Evolutionary conservation across 2,113 vertebrate genomes (phyloP).

Genomic region (Chunga burmeisteri): DNA sequence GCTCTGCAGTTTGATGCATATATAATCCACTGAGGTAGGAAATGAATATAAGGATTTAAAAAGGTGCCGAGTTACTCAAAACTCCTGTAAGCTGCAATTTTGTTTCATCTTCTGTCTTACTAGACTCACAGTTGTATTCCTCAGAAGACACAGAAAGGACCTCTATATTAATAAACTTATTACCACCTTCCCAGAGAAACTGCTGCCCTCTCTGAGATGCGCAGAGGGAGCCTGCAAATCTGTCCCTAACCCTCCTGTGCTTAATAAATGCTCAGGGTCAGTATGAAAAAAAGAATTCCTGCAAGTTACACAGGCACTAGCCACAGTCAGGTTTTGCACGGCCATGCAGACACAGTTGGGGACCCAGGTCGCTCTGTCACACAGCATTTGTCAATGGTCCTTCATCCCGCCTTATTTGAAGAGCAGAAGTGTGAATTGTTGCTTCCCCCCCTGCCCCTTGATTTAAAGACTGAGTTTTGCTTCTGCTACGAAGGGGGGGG

Average conservation of each 20-base stretch:
- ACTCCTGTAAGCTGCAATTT: neutral
- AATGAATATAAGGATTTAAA: neutral
- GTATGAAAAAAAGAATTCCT: no score
- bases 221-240: neutral
- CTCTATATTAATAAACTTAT: neutral
- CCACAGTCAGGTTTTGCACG: neutral
- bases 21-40: neutral
- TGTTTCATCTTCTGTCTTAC: neutral
- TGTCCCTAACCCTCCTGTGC: neutral
- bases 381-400: fast-evolving
- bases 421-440: neutral
- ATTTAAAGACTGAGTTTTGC: neutral
- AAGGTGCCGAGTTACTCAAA: neutral
- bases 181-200: neutral
- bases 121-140: neutral
- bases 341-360: neutral
- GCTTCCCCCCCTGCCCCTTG: neutral
- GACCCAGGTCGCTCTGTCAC: neutral
- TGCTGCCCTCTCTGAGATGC: neutral
- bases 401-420: neutral
- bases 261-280: neutral
- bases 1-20: neutral
- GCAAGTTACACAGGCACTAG: neutral
- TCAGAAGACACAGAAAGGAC: neutral
- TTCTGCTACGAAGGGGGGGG: neutral